phyloP scores from a whole-genome alignment of 2,888 invertebrate genomes.

The Pyrocoelia pectoralis region DNA sequence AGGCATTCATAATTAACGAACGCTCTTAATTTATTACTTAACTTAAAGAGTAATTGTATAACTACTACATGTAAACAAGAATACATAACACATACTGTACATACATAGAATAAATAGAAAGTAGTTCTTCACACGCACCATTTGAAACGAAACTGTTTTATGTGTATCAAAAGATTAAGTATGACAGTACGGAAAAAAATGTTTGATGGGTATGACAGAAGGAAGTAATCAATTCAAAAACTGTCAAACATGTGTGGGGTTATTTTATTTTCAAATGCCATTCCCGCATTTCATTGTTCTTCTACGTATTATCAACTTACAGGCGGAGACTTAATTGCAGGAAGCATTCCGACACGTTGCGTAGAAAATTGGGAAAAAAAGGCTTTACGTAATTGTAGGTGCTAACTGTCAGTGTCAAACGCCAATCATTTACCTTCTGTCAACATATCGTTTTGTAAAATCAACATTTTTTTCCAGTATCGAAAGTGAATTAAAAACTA shows the following conservation, averaged over 20 bases:
- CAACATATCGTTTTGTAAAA: too few relatives aligned
- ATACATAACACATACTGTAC: too few relatives aligned
- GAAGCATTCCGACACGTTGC: slow-evolving; percentile 7
- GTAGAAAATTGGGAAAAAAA: background rate
- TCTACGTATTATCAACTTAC: background rate
- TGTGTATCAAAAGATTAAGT: too few relatives aligned
- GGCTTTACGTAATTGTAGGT: background rate
- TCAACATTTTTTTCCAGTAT: too few relatives aligned
- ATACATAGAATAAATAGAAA: too few relatives aligned
- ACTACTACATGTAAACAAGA: too few relatives aligned
- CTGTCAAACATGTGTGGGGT: background rate
- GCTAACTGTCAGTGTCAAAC: background rate
- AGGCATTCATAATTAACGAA: too few relatives aligned
- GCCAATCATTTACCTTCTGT: background rate
- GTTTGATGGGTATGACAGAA: slow-evolving; percentile 4
- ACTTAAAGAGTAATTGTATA: too few relatives aligned
- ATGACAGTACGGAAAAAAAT: background rate
- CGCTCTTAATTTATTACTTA: too few relatives aligned
- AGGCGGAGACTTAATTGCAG: background rate
- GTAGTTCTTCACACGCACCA: too few relatives aligned
- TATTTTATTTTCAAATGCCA: slow-evolving; percentile 5
- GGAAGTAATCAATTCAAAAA: slow-evolving; percentile 10
- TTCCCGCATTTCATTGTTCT: slow-evolving; percentile 6
- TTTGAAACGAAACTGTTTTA: too few relatives aligned
- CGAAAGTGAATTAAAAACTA: too few relatives aligned